Conservation (phyloP, 2,113 vertebrate species). For the Ptilonorhynchus violaceus region DNA sequence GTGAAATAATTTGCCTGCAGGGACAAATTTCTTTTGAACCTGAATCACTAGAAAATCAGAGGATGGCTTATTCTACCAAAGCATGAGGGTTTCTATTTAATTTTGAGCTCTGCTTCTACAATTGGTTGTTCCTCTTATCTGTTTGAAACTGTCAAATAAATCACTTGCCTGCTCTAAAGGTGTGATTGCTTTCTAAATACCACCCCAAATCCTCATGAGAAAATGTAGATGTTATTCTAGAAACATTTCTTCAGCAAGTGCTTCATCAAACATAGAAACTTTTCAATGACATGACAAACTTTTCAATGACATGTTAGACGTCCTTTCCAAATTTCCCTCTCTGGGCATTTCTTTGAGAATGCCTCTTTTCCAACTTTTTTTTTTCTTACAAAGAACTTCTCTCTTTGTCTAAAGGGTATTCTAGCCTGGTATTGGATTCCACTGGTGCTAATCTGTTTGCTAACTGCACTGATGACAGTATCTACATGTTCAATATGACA, state of each 20-base stretch:
- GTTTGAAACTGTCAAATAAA: not conserved
- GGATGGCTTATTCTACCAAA: not conserved
- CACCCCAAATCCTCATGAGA: not conserved
- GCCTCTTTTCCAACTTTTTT: not conserved
- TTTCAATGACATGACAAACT: not conserved
- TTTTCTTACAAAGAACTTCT: not conserved
- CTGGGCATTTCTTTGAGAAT: not conserved
- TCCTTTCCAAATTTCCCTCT: not conserved
- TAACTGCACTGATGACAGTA: slow-evolving; percentile 93
- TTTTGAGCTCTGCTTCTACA: not conserved
- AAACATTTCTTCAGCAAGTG: not conserved
- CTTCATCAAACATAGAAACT: not conserved
- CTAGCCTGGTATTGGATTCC: slow-evolving; percentile 90
- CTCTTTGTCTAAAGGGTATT: slow-evolving; percentile 81
- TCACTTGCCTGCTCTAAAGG: not conserved
- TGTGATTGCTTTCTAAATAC: not conserved
- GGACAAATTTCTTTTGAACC: not conserved
- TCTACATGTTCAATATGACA: slow-evolving; percentile 92
- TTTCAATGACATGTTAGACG: fast-evolving
- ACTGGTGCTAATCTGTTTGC: slow-evolving; percentile 85
- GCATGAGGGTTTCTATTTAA: not conserved
- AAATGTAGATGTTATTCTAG: not conserved
- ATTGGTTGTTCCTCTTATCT: not conserved
- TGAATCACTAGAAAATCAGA: not conserved
- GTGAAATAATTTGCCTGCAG: not conserved